Conservation (phyloP, 2,113 vertebrate genomes). For the Nerophis lumbriciformis region DNA sequence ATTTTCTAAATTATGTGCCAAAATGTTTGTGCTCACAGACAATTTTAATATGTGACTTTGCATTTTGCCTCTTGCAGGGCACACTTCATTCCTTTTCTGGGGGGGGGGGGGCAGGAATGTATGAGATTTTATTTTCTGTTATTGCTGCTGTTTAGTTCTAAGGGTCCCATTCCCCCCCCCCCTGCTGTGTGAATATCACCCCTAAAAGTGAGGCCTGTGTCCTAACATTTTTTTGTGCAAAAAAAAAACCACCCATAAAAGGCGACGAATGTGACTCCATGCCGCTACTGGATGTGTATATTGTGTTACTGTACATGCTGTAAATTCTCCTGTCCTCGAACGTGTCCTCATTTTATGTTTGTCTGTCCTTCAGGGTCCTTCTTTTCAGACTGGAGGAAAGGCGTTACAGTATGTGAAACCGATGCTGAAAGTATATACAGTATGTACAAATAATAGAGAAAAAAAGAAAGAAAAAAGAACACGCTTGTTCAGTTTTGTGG, state of each 20-base stretch:
- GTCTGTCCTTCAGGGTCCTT: constrained; percentile 64
- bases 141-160: constrained; percentile 10
- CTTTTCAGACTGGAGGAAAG: constrained; percentile 48
- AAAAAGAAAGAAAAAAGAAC: background rate
- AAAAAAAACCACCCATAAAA: constrained; percentile 24
- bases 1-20: constrained; percentile 93
- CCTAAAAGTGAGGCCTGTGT: too few relatives aligned
- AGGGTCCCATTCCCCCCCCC: constrained; percentile 47
- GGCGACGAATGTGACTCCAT: constrained; percentile 67
- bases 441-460: too few relatives aligned
- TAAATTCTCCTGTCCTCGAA: constrained; percentile 58
- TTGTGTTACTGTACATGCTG: constrained; percentile 59
- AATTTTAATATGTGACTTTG: constrained; percentile 99
- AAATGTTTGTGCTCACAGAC: constrained; percentile 81
- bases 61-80: constrained; percentile 84
- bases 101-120: constrained; percentile 2
- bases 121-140: constrained; percentile 17
- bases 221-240: constrained; percentile 43
- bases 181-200: constrained; percentile 44
- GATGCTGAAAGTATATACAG: constrained; percentile 64
- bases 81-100: constrained; percentile 71
- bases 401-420: constrained; percentile 48
- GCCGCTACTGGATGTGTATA: constrained; percentile 64
- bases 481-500: constrained; percentile 57
- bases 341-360: constrained; percentile 58